Evolutionary conservation across 2,888 invertebrate genomes (phyloP), one percentile per base, ranked within the genome.

Genomic region (Drosophila anceps): DNA sequence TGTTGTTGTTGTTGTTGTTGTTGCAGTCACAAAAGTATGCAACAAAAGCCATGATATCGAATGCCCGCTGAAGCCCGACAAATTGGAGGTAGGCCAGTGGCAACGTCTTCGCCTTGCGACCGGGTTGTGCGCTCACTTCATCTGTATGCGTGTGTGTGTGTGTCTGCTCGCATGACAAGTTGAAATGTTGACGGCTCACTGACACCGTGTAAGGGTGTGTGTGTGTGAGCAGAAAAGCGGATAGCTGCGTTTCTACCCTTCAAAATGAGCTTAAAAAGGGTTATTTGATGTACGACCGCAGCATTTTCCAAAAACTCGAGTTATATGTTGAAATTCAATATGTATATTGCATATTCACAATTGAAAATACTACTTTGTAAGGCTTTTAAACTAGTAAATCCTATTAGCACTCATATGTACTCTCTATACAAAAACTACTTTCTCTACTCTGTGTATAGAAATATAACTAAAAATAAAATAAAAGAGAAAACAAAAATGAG

Each of bases 171-270:
- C 86, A 79, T 88, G 84, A 85, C 85, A 85, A 81, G 84, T 88
- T 88, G 84, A 85, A 85, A 85, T 88, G 84, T 85, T 85, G 84
- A 85, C 88, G 84, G 84, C 88, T 77, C 75, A 81, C 88, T 83
- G 84, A 88, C 85, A 88, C 67, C 74, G 59, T 53, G 41, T 69
- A 72, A 70, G 62, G 60, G 35, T 73, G 50, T 63, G 60, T 54
- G 51, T 73, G 33, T 64, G 53, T 54, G 33, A 66, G 58, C 44
- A 59, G 46, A 44, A 27, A n/a, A 60, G 71, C 37, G 64, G 29
- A 68, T 79, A 68, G 54, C 71, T 75, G 59, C 64, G 39, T 51
- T 70, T 39, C 39, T 54, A 58, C 37, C 50, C 43, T n/a, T 50
- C 54, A 53, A 43, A 53, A 53, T 9, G 6, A 15, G 8, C 24